Evolutionary conservation across 1,140 invertebrate species (phyloP), one percentile per base, ranked within the genome.

Genomic region (Lerema accius): DNA sequence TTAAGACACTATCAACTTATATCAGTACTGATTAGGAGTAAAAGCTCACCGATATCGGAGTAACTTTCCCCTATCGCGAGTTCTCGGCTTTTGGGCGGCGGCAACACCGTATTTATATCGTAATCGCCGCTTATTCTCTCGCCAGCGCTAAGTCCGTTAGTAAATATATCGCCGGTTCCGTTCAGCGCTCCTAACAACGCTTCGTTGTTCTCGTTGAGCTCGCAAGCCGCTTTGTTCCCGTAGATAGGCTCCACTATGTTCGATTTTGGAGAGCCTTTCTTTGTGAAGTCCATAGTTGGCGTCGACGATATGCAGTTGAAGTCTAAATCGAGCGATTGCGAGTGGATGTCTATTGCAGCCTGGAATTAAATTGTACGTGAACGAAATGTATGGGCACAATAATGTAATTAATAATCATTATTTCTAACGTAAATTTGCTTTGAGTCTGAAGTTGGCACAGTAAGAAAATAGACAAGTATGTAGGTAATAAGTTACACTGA

Each of bases 61-160:
- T 91, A 91, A 62, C 90, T 91, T 74, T 92, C 91, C 42, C 91
- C 91, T 59, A 92, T 91, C 13, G 91, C 91, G 6, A 92, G 65
- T 62, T 92, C 91, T 55, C 91, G 69, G 48, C 78, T 91, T 60
- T 91, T 91, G 37, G 91, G 91, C 17, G 91, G 88, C 6, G 91
- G 90, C 59, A 92, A 71, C 5, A 91, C 90, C 3, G 77, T 86
- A 62, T 89, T 87, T 39, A 91, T 89, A 67, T 91, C 90, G 51
- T 91, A 92, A 70, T 91, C 90, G 3, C 89, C 91, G 48, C 89
- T 91, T 35, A 91, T 68, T 48, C 90, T 75, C n/a, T 88, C 89
- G 0, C 74, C 73, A 11, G 77, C 67, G 39, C 67, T 84, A 4
- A 89, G 71, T 26, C 86, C 86, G 59, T 89, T 89, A 5, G 81